Evolutionary conservation across 2,113 vertebrate genomes (phyloP).

Genomic region (Accipiter virgatus): DNA sequence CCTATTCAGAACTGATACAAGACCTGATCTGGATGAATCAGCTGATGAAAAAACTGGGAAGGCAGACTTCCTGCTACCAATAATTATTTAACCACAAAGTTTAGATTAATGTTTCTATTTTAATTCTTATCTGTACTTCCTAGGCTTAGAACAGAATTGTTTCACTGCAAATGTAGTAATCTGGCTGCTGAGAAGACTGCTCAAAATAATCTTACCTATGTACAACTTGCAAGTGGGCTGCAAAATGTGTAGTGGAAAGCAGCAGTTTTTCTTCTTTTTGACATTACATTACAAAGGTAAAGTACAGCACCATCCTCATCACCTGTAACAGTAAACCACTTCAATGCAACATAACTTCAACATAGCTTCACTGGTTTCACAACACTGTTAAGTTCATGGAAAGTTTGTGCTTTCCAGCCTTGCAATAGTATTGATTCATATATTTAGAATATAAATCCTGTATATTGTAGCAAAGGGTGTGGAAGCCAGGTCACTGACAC

Average conservation of each 20-base stretch:
- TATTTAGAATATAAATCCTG: not conserved
- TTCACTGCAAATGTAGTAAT: slow-evolving; percentile 14
- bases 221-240: not conserved
- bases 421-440: not conserved
- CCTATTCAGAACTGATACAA: not conserved
- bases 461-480: not conserved
- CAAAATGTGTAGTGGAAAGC: not conserved
- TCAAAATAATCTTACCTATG: not conserved
- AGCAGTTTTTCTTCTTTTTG: not conserved
- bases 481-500: not conserved
- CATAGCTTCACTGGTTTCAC: not conserved
- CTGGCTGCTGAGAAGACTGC: not conserved
- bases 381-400: not conserved
- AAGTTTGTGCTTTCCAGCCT: not conserved
- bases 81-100: not conserved
- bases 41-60: not conserved
- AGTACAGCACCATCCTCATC: not conserved
- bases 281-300: not conserved
- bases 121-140: not conserved
- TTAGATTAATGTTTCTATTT: not conserved
- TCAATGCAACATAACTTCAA: not conserved
- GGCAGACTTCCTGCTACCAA: not conserved
- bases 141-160: not conserved
- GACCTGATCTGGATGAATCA: not conserved
- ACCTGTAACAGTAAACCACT: not conserved